Conservation (phyloP, 2,888 invertebrate genomes). For the Polyommatus iphigenia region DNA sequence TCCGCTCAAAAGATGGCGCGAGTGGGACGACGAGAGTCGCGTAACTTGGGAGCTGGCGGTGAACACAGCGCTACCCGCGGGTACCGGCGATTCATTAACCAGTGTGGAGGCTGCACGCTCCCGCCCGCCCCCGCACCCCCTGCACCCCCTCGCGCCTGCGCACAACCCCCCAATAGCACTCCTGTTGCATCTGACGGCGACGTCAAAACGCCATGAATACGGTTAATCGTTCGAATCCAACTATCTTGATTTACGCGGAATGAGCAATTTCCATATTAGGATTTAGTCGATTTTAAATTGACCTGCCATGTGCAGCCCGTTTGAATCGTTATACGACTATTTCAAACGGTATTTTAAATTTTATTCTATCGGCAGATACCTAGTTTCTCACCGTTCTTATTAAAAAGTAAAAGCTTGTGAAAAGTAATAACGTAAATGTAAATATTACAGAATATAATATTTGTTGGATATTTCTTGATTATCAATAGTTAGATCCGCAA, state of each 20-base stretch:
- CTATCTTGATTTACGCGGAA: slow-evolving; percentile 62
- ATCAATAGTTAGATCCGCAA: no score
- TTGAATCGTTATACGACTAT: not conserved
- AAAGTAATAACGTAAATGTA: no score
- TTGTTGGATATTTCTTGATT: no score
- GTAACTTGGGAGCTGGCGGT: slow-evolving; percentile 69
- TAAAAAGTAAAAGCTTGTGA: no score
- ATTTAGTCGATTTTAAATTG: slow-evolving; percentile 30
- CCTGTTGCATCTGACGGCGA: slow-evolving; percentile 78
- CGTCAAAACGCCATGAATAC: slow-evolving; percentile 75
- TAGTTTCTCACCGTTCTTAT: no score
- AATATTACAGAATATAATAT: no score
- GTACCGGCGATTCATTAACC: slow-evolving; percentile 77
- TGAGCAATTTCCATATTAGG: slow-evolving; percentile 32
- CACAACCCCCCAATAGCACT: slow-evolving; percentile 63
- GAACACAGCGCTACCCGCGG: slow-evolving; percentile 74
- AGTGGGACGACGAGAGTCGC: slow-evolving; percentile 56
- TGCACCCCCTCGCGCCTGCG: slow-evolving; percentile 48
- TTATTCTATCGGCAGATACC: not conserved
- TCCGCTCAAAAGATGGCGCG: slow-evolving; percentile 64
- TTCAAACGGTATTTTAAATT: not conserved
- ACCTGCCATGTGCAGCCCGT: not conserved
- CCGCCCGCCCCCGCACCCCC: slow-evolving; percentile 53
- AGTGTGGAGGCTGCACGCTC: slow-evolving; percentile 68
- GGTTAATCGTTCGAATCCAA: slow-evolving; percentile 69